Base-by-base conservation (phyloP, 2,888 invertebrate genomes). In the Aporophyla lueneburgensis region DNA sequence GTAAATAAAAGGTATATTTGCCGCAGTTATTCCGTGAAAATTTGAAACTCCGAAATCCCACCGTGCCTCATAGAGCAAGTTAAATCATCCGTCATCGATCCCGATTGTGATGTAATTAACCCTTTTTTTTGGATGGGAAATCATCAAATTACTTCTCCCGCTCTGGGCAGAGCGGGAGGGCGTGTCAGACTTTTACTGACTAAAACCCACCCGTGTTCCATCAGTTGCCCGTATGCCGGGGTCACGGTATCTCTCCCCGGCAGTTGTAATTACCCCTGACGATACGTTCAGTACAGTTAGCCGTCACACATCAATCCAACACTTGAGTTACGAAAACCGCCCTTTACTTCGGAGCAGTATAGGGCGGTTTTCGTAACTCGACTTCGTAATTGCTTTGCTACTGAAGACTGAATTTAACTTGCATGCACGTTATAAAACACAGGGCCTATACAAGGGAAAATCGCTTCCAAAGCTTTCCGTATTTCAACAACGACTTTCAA, bases 61-160 rank as follows among this genome's bases (percentile, higher is more conserved):
- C 5, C 7, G n/a, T 54, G 19, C 49, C 27, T 46, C 46, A 5
- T 46, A 54, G 53, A 40, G 49, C n/a, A 71, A 61, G 61, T 76
- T 54, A n/a, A 54, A 27, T 72, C 61, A 61, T 80, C 61, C 61
- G 46, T 80, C 59, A 71, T 80, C 40, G 49, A 24, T 49, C 19
- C 27, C 40, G 27, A 2, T 49, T 40, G 27, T 56, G 49, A 62
- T n/a, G 59, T 46, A 80, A 75, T 75, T 40, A 61, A 53, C 46
- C 14, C n/a, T 71, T n/a, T n/a, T n/a, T n/a, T n/a, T n/a, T n/a
- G n/a, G n/a, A n/a, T n/a, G n/a, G n/a, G n/a, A n/a, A n/a, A n/a
- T n/a, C n/a, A n/a, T n/a, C n/a, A n/a, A n/a, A n/a, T n/a, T n/a
- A n/a, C n/a, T n/a, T n/a, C n/a, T n/a, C n/a, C n/a, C n/a, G n/a